Conservation (phyloP, 2,888 invertebrate genomes). For the Acleris literana region DNA sequence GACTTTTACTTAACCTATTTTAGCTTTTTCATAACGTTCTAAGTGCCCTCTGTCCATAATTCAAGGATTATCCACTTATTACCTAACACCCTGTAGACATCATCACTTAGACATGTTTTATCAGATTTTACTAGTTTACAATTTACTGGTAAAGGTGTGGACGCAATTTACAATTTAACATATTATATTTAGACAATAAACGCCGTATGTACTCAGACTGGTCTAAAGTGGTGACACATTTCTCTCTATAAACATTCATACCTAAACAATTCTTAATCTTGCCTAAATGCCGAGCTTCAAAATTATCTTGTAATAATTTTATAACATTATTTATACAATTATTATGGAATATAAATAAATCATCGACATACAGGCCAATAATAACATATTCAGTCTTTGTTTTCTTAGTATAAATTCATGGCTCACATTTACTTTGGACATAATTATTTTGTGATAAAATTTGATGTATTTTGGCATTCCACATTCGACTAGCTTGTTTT, state of each 20-base stretch:
- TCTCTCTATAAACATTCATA: constrained; percentile 18
- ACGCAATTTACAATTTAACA: constrained; percentile 13
- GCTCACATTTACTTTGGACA: constrained; percentile 15
- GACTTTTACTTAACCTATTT: too few species aligned
- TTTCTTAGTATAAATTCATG: constrained; percentile 18
- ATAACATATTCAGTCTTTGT: background rate
- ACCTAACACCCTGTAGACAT: too few species aligned
- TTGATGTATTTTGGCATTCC: background rate
- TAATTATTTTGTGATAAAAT: constrained; percentile 1
- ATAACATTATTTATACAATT: background rate
- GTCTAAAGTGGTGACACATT: constrained; percentile 13
- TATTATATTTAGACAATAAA: constrained; percentile 13
- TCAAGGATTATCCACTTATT: too few species aligned
- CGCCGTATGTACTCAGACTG: constrained; percentile 20
- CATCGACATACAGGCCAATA: constrained; percentile 14
- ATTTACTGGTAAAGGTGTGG: constrained; percentile 10
- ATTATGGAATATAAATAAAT: constrained; percentile 11
- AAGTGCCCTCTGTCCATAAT: too few species aligned
- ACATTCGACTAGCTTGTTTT: constrained; percentile 2
- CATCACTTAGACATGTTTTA: constrained; percentile 3
- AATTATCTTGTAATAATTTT: constrained; percentile 9
- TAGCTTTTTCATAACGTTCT: too few species aligned
- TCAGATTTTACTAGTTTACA: constrained; percentile 7
- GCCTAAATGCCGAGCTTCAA: constrained; percentile 20
- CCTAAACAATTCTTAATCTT: constrained; percentile 17